phyloP scores from a whole-genome alignment of 2,888 invertebrate genomes.

The Drosophila putrida region DNA sequence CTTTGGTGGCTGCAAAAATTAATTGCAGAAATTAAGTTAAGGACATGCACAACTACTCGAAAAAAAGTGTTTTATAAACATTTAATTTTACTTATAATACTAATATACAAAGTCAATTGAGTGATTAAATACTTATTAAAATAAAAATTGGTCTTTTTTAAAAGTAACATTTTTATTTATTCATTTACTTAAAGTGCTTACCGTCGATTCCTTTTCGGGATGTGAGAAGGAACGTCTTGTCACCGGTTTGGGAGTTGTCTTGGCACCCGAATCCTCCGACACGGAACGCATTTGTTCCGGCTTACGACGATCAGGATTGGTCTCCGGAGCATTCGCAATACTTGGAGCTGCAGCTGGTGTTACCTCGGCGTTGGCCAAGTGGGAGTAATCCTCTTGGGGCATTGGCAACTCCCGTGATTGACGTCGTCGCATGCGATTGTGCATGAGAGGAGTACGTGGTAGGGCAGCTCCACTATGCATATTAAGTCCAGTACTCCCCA shows the following conservation, averaged over 20 bases:
- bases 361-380: slow-evolving; percentile 34
- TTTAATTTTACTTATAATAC: no score
- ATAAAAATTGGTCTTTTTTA: no score
- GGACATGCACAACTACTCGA: no score
- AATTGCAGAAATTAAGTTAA: neutral
- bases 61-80: neutral
- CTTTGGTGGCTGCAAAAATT: slow-evolving; percentile 73
- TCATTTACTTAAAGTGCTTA: slow-evolving; percentile 25
- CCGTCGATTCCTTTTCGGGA: slow-evolving; percentile 84
- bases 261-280: slow-evolving; percentile 84
- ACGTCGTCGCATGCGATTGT: slow-evolving; percentile 80
- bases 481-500: slow-evolving; percentile 29
- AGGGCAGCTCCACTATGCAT: slow-evolving; percentile 69
- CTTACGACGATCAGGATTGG: slow-evolving; percentile 73
- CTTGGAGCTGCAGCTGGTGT: slow-evolving; percentile 1
- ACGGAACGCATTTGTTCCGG: slow-evolving; percentile 85
- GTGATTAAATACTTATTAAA: no score
- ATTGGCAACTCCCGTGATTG: slow-evolving; percentile 79
- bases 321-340: slow-evolving; percentile 29
- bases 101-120: no score
- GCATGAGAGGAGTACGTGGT: slow-evolving; percentile 81
- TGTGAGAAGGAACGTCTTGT: slow-evolving; percentile 85
- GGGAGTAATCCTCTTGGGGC: slow-evolving; percentile 74
- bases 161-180: no score
- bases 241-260: slow-evolving; percentile 81